Percentiles rank a stretch among this genome's conserved stretches.
phyloP scores from a whole-genome alignment of 1,140 invertebrate genomes.

The Tetranychus urticae region DNA sequence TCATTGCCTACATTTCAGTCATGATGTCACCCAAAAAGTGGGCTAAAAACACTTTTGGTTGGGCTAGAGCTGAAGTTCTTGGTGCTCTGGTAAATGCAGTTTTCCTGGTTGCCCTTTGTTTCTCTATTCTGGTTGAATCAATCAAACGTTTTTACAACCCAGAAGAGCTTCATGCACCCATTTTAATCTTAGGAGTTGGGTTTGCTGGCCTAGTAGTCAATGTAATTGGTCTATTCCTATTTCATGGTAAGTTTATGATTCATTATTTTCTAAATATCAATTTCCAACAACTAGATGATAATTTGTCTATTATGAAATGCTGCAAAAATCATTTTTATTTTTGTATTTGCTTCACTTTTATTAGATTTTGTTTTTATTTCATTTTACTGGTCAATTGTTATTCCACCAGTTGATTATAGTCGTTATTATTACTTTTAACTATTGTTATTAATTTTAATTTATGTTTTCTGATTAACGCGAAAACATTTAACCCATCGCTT shows the following conservation, averaged over 20 bases:
- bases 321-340: not conserved
- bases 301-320: not conserved
- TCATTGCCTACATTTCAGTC: slow-evolving; percentile 19
- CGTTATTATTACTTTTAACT: no score
- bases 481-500: no score
- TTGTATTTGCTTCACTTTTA: no score
- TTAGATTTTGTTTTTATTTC: no score
- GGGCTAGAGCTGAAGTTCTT: slow-evolving; percentile 31
- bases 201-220: slow-evolving; percentile 25
- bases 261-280: not conserved
- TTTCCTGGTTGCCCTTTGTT: slow-evolving; percentile 30
- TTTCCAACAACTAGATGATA: not conserved
- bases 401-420: no score
- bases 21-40: slow-evolving; percentile 17
- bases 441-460: no score
- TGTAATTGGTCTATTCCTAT: slow-evolving; percentile 27
- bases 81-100: slow-evolving; percentile 32
- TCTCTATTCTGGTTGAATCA: slow-evolving; percentile 30
- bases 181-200: slow-evolving; percentile 27
- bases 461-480: no score
- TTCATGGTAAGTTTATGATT: slow-evolving; percentile 17
- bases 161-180: slow-evolving; percentile 31
- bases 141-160: slow-evolving; percentile 19
- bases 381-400: no score
- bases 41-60: slow-evolving; percentile 29